Percentiles rank a stretch among this genome's conserved stretches.
These are phyloP conservation scores for Pachydiplax longipennis DNA, from an alignment of 2,888 invertebrate species.

Conservation along the genomic window DNA sequence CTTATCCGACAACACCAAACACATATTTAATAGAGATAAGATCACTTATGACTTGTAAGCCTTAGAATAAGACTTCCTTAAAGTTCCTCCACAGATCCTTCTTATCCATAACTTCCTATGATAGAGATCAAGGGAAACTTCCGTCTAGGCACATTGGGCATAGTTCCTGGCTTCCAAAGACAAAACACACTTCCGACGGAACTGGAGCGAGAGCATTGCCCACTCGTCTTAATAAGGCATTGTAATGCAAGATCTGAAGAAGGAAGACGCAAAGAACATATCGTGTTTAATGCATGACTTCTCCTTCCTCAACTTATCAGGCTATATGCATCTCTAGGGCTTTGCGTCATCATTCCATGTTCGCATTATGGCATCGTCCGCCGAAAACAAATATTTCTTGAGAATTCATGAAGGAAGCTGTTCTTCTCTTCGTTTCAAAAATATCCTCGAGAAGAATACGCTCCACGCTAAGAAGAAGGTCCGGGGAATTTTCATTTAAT, in stretches of 20 bases:
- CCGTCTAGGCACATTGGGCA: neutral
- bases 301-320: neutral
- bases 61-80: no score
- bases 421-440: neutral
- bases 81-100: no score
- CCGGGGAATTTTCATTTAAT: neutral
- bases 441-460: neutral
- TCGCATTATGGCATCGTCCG: neutral
- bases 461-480: neutral
- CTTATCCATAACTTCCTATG: neutral
- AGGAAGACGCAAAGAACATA: neutral
- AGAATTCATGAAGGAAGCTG: neutral
- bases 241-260: neutral
- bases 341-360: neutral
- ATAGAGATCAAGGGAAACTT: neutral
- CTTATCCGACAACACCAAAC: no score
- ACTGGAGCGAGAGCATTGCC: constrained; percentile 4
- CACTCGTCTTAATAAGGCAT: constrained; percentile 22
- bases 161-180: neutral
- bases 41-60: no score
- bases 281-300: neutral
- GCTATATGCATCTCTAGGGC: neutral
- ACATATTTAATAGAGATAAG: no score
- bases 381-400: neutral
- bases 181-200: constrained; percentile 8